Evolutionary conservation across 2,888 invertebrate genomes (phyloP).

Genomic region (Escarpia spicata): DNA sequence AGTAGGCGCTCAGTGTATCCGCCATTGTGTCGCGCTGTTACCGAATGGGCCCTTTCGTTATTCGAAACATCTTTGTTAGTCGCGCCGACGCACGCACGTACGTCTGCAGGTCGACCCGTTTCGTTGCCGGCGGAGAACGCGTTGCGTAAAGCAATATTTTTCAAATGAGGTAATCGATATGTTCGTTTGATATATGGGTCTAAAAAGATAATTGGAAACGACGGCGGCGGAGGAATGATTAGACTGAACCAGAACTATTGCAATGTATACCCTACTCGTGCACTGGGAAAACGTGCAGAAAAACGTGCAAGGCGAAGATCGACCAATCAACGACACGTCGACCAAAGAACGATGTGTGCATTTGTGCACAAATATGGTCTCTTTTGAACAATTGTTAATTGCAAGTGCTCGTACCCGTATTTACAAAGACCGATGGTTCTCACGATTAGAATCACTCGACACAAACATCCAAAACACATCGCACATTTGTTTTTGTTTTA

Average conservation of each 20-base stretch:
- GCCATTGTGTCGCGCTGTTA: not conserved
- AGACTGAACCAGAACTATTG: not conserved
- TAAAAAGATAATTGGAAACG: not conserved
- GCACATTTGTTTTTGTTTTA: too few species aligned
- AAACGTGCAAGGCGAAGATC: not conserved
- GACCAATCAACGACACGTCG: not conserved
- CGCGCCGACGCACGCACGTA: not conserved
- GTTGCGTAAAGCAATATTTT: not conserved
- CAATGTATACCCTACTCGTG: not conserved
- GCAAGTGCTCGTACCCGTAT: not conserved
- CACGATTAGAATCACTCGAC: too few species aligned
- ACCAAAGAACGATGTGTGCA: not conserved
- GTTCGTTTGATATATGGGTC: not conserved
- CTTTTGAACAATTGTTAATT: not conserved
- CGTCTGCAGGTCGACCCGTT: not conserved
- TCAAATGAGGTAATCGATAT: not conserved
- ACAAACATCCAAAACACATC: too few species aligned
- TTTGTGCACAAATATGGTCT: not conserved
- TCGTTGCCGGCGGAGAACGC: not conserved
- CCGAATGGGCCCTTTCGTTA: not conserved
- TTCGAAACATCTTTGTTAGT: not conserved
- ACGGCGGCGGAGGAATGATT: not conserved
- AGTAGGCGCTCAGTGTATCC: not conserved
- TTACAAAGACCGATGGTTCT: too few species aligned
- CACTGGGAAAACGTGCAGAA: not conserved